Percentiles rank a stretch among this genome's conserved stretches.
Evolutionary conservation across 2,888 invertebrate genomes (phyloP).

Genomic region (Cacoxenus indagator): DNA sequence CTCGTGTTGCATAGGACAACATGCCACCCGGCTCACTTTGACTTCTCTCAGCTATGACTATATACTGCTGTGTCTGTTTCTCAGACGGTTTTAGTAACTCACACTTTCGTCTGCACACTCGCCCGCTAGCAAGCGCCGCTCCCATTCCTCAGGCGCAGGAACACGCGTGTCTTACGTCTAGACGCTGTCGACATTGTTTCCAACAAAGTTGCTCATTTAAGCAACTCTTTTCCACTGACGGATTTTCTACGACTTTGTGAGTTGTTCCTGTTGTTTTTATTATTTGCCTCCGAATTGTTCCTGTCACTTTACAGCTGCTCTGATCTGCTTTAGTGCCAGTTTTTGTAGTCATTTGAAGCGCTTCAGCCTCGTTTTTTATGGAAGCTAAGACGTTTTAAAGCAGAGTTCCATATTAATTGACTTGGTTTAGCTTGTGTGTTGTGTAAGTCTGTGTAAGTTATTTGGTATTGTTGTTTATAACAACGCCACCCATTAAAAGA

Average conservation of each 20-base stretch:
- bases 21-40: too few relatives aligned
- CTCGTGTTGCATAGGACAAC: neutral
- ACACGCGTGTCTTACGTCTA: conserved; percentile 46
- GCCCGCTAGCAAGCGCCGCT: neutral
- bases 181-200: conserved; percentile 67
- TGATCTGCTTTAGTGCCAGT: too few relatives aligned
- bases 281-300: neutral
- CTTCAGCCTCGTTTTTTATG: too few relatives aligned
- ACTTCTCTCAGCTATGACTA: too few relatives aligned
- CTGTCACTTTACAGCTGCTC: neutral
- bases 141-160: neutral
- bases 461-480: too few relatives aligned
- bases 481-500: too few relatives aligned
- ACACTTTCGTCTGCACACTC: too few relatives aligned
- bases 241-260: neutral
- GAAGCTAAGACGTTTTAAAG: neutral
- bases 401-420: neutral
- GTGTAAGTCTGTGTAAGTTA: too few relatives aligned
- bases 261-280: neutral
- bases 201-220: conserved; percentile 61
- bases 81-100: too few relatives aligned
- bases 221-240: conserved; percentile 47
- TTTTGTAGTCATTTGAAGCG: conserved; percentile 6
- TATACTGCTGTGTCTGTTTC: too few relatives aligned
- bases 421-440: neutral